A percentile compares a stretch with the other conserved stretches of the same genome.
Evolutionary conservation across 2,113 vertebrate genomes (phyloP).

Genomic region (Xyliphius kryptos): DNA sequence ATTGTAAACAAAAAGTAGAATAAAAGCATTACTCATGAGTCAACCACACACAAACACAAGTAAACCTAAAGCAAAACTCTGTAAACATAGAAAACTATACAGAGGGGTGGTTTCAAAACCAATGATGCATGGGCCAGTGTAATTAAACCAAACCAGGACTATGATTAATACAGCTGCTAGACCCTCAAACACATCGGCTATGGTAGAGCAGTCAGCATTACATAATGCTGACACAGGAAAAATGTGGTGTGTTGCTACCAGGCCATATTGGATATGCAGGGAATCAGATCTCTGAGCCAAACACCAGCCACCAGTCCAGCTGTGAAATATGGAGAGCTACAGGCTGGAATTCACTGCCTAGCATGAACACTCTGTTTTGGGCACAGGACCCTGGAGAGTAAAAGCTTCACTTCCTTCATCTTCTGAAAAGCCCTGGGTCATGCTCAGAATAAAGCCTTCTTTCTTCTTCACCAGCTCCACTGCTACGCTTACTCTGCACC

Average conservation of each 20-base stretch:
- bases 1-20: too few species aligned
- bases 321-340: neutral
- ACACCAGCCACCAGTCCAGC: slow-evolving; percentile 13
- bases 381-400: slow-evolving; percentile 26
- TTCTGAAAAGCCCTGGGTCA: slow-evolving; percentile 34
- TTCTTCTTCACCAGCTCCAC: slow-evolving; percentile 31
- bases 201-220: too few species aligned
- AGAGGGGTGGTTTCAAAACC: too few species aligned
- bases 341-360: slow-evolving; percentile 5
- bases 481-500: slow-evolving; percentile 37
- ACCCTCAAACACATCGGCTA: too few species aligned
- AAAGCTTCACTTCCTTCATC: slow-evolving; percentile 44
- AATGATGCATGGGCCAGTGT: too few species aligned
- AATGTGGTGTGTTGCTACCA: neutral
- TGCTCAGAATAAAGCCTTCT: slow-evolving; percentile 38
- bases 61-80: too few species aligned
- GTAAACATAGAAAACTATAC: too few species aligned
- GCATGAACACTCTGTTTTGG: slow-evolving; percentile 26
- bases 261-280: neutral
- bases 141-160: too few species aligned
- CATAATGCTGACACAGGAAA: too few species aligned
- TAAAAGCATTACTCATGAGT: too few species aligned
- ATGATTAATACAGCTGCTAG: too few species aligned
- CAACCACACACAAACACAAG: too few species aligned
- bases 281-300: neutral